These are phyloP conservation scores for Dermatemys mawii DNA, from an alignment of 2,113 vertebrate species.

Conservation along the genomic window DNA sequence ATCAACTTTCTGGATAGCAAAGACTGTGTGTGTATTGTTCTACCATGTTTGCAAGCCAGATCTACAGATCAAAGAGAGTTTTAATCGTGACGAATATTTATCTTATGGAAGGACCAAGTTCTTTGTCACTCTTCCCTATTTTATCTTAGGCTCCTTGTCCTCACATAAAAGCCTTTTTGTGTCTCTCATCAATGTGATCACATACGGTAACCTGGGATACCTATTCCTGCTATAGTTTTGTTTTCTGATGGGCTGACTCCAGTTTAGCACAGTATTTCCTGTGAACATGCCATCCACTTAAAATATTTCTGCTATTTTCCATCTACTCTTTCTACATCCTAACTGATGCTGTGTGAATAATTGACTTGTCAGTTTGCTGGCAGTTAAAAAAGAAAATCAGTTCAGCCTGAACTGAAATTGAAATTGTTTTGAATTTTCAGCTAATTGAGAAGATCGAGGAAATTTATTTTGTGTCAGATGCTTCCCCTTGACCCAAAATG, in stretches of 20 bases:
- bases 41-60: rapidly evolving
- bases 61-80: rapidly evolving
- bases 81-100: background rate
- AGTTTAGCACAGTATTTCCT: background rate
- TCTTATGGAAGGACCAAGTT: too few species aligned
- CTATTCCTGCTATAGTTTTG: background rate
- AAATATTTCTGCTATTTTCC: background rate
- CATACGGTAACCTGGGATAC: rapidly evolving
- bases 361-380: background rate
- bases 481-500: too few species aligned
- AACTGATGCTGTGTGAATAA: background rate
- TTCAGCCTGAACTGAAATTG: too few species aligned
- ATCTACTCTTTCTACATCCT: background rate
- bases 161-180: background rate
- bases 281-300: rapidly evolving
- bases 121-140: background rate
- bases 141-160: background rate
- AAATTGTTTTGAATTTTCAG: too few species aligned
- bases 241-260: rapidly evolving
- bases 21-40: background rate
- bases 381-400: too few species aligned
- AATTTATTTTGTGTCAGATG: too few species aligned
- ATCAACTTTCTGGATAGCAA: background rate
- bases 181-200: background rate
- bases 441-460: too few species aligned